Percentiles rank a stretch among this genome's conserved stretches.
Conservation (phyloP, 2,888 invertebrate genomes). For the Elgonia sp. region DNA sequence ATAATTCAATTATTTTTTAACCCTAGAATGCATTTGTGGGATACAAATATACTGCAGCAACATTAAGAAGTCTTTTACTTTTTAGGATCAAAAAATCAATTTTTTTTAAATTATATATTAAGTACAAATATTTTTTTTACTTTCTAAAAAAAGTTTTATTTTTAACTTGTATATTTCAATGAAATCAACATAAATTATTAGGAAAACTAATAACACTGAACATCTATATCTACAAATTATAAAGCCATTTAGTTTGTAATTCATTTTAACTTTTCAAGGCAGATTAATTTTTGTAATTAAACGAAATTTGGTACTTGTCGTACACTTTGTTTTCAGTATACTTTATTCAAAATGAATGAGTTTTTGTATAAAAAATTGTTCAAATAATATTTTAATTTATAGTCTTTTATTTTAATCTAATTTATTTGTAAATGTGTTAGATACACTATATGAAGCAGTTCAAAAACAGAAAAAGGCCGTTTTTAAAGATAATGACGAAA, state of each 20-base stretch:
- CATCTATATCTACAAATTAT: not conserved
- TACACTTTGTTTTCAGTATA: not conserved
- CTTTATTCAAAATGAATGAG: not conserved
- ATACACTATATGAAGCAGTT: not conserved
- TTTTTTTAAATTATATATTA: not conserved
- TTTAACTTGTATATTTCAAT: not conserved
- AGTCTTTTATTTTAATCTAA: not conserved
- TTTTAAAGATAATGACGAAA: not conserved
- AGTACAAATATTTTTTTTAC: not conserved
- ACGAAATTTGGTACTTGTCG: not conserved
- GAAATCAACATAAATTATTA: not conserved
- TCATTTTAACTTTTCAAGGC: not conserved
- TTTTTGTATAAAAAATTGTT: not conserved
- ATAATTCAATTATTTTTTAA: not conserved
- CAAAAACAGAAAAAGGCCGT: not conserved
- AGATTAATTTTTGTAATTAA: not conserved
- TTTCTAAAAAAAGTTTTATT: not conserved
- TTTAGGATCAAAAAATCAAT: too few species aligned
- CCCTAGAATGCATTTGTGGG: not conserved
- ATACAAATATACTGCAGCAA: not conserved
- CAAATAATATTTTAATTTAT: not conserved
- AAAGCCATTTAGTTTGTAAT: not conserved
- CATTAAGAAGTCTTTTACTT: too few species aligned
- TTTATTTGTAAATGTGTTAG: not conserved
- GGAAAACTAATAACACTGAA: not conserved